Conservation (phyloP, 1,140 invertebrate genomes). For the Nautilus pompilius region DNA sequence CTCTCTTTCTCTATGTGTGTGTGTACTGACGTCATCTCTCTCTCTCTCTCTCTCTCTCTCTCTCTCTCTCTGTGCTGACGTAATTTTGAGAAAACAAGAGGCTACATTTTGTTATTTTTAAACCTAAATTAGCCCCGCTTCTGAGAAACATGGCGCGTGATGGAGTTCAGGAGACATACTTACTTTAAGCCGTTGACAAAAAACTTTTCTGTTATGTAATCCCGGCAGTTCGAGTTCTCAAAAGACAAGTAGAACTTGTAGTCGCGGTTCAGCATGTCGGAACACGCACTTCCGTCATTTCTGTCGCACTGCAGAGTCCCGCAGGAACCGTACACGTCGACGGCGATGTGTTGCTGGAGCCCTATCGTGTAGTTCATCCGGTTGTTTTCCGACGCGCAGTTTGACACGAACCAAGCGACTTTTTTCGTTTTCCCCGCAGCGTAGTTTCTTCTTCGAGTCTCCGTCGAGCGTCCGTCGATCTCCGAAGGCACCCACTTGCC, state of each 20-base stretch:
- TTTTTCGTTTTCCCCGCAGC: slow-evolving; percentile 50
- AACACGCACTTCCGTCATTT: slow-evolving; percentile 74
- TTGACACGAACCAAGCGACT: slow-evolving; percentile 56
- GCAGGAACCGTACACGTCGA: slow-evolving; percentile 73
- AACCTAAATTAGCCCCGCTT: too few relatives aligned
- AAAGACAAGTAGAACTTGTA: slow-evolving; percentile 99
- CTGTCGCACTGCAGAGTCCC: slow-evolving; percentile 51
- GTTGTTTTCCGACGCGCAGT: slow-evolving; percentile 61
- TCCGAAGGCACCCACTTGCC: slow-evolving; percentile 64
- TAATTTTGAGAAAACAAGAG: background rate
- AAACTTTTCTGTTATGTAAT: slow-evolving; percentile 60
- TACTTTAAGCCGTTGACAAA: slow-evolving; percentile 54
- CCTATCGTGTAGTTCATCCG: slow-evolving; percentile 61
- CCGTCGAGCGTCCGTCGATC: slow-evolving; percentile 1
- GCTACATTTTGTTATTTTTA: background rate
- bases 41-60: background rate
- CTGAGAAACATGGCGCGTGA: too few relatives aligned
- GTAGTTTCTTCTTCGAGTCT: slow-evolving; percentile 23
- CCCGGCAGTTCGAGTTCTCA: slow-evolving; percentile 58
- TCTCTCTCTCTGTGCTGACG: background rate
- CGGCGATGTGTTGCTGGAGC: slow-evolving; percentile 58
- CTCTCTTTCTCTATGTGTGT: background rate
- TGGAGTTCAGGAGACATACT: too few relatives aligned
- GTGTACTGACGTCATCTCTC: too few relatives aligned
- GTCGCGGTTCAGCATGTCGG: slow-evolving; percentile 85